Conservation (phyloP, 2,797 vertebrate genomes). For the Arnoldichthys spilopterus region DNA sequence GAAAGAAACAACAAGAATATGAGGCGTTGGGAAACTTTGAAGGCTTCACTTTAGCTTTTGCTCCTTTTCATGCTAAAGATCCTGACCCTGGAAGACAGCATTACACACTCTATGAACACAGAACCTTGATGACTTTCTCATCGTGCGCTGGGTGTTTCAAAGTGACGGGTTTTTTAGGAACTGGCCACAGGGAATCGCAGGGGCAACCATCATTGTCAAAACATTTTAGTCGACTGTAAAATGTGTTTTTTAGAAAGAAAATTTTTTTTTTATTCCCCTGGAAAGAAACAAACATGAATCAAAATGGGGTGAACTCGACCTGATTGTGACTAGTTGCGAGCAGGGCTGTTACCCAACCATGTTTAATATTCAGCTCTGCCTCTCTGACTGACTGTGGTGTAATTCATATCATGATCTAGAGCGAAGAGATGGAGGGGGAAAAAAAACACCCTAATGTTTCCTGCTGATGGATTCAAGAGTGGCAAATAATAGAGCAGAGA, state of each 20-base stretch:
- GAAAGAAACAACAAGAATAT: constrained; percentile 37
- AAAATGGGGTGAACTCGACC: constrained; percentile 22
- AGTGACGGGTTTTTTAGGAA: constrained; percentile 38
- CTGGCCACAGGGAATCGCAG: constrained; percentile 18
- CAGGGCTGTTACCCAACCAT: constrained; percentile 37
- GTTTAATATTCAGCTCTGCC: constrained; percentile 50
- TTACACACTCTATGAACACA: constrained; percentile 29
- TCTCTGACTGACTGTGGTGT: constrained; percentile 37
- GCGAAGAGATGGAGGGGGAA: background rate
- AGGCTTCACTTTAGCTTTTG: constrained; percentile 47
- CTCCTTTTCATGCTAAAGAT: constrained; percentile 50
- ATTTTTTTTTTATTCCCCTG: background rate
- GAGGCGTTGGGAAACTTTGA: constrained; percentile 27
- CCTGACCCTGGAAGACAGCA: constrained; percentile 43
- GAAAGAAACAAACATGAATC: constrained; percentile 44
- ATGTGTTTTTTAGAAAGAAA: constrained; percentile 17
- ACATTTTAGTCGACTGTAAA: constrained; percentile 38
- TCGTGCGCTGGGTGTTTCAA: constrained; percentile 25
- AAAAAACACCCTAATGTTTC: constrained; percentile 55
- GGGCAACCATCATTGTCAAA: constrained; percentile 38
- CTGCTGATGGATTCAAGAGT: constrained; percentile 69
- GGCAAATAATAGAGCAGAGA: constrained; percentile 62
- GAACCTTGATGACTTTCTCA: constrained; percentile 26
- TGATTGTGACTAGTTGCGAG: constrained; percentile 37
- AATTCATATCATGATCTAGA: constrained; percentile 43